phyloP scores from a whole-genome alignment of 1,140 invertebrate species.

The Laodelphax striatellus region DNA sequence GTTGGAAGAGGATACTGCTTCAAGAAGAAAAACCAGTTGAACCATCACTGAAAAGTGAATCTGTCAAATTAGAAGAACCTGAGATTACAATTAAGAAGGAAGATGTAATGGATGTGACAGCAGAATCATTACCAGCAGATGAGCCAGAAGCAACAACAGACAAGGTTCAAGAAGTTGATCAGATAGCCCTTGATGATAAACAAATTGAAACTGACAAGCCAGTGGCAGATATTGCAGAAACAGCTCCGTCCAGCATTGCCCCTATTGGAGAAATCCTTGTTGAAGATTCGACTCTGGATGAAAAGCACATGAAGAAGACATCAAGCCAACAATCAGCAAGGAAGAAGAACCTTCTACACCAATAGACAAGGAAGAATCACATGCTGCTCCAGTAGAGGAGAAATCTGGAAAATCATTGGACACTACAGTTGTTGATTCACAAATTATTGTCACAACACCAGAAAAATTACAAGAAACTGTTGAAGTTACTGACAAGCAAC shows the following conservation, averaged over 20 bases:
- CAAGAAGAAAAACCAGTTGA: constrained; percentile 7
- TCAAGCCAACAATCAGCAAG: too few relatives aligned
- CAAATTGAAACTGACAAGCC: not conserved
- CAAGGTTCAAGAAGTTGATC: not conserved
- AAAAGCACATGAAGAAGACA: not conserved
- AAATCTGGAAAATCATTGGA: not conserved
- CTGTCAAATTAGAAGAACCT: not conserved
- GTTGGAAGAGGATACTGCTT: too few relatives aligned
- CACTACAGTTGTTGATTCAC: too few relatives aligned
- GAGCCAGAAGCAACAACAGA: not conserved
- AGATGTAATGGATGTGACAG: not conserved
- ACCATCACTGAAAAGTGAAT: not conserved
- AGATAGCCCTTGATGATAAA: not conserved
- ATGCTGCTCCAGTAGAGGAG: not conserved
- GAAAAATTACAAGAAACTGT: too few relatives aligned
- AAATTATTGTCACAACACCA: too few relatives aligned
- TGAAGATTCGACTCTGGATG: not conserved
- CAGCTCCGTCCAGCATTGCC: not conserved
- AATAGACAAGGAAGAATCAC: not conserved
- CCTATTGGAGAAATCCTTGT: not conserved
- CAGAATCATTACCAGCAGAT: not conserved
- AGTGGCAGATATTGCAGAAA: not conserved
- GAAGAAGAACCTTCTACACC: not conserved
- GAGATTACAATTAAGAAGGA: not conserved
- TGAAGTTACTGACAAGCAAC: too few relatives aligned